Evolutionary conservation across 2,113 vertebrate genomes (phyloP), one percentile per base, ranked within the genome.

Genomic region (Bubo bubo): DNA sequence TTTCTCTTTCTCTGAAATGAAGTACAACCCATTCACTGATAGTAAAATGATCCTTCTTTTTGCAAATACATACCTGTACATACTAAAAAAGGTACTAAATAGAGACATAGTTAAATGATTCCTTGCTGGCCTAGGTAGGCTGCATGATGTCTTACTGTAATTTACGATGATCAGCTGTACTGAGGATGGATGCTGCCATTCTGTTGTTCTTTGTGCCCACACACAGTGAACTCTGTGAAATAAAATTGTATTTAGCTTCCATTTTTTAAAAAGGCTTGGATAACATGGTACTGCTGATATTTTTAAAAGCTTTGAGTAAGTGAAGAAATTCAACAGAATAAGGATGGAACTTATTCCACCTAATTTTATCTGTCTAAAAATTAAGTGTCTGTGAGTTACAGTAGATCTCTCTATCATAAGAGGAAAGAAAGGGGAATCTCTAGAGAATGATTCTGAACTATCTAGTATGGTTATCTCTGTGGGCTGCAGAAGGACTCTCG

Each of bases 291-390:
- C 27, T 50, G n/a, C 39, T 79, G 35, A 13, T 79, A 49, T 62
- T 89, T 76, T 80, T 19, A 28, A 91, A 88, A 62, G 19, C 30
- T 66, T 89, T 71, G 41, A 49, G 34, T 53, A 53, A 73, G 53
- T 70, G 63, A 91, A 70, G 66, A 70, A 52, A 77, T 60, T 37
- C 28, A 82, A 34, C 14, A 71, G 71, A 60, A 67, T 41, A 88
- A 80, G 59, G 58, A 64, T 86, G 50, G 56, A 87, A 87, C 87
- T 80, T 3, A 68, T 95, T 76, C 21, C 63, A 80, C 43, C 34
- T 83, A 34, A 76, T 50, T 86, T 95, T 79, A 41, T 86, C 66
- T 75, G 28, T 79, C 45, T 94, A 75, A 95, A 95, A 86, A 64
- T 56, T 28, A 59, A 74, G 12, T 12, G 12, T 50, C 27, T 70